Evolutionary conservation across 2,888 invertebrate genomes (phyloP).

Genomic region (Lacanobia wlatinum): DNA sequence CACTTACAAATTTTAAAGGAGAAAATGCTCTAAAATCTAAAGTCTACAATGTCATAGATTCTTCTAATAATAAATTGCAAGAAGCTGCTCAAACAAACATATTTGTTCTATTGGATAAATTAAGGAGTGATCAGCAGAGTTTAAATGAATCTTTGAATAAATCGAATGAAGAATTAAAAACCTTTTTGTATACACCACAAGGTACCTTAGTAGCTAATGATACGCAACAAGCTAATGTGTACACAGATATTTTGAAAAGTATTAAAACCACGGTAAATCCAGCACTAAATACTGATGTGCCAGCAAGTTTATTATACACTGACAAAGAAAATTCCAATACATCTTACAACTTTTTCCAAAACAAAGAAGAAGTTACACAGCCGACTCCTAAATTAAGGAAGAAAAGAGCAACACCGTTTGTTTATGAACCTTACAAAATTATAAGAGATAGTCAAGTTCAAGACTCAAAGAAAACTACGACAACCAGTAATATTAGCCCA

Average conservation of each 20-base stretch:
- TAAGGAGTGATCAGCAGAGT: constrained; percentile 64
- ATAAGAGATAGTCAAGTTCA: constrained; percentile 83
- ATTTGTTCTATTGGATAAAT: constrained; percentile 70
- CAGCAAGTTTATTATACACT: constrained; percentile 33
- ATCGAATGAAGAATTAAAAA: constrained; percentile 54
- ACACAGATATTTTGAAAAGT: constrained; percentile 87
- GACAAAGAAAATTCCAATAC: constrained; percentile 51
- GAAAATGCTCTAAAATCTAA: constrained; percentile 48
- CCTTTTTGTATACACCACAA: constrained; percentile 39
- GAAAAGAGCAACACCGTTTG: constrained; percentile 81
- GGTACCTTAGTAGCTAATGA: constrained; percentile 40
- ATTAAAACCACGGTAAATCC: constrained; percentile 72
- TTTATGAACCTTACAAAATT: constrained; percentile 88
- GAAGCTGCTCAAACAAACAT: constrained; percentile 63
- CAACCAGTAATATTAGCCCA: constrained; percentile 84
- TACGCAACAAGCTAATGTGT: constrained; percentile 78
- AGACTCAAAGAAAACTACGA: constrained; percentile 85
- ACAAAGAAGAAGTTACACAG: constrained; percentile 72
- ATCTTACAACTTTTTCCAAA: constrained; percentile 68
- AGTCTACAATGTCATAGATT: constrained; percentile 38
- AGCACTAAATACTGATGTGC: constrained; percentile 21
- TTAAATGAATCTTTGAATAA: constrained; percentile 61
- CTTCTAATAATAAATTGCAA: constrained; percentile 53
- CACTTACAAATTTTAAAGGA: constrained; percentile 62
- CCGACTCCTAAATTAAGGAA: constrained; percentile 67